Base-by-base conservation (phyloP, 2,888 invertebrate genomes). In the Villa cingulata region DNA sequence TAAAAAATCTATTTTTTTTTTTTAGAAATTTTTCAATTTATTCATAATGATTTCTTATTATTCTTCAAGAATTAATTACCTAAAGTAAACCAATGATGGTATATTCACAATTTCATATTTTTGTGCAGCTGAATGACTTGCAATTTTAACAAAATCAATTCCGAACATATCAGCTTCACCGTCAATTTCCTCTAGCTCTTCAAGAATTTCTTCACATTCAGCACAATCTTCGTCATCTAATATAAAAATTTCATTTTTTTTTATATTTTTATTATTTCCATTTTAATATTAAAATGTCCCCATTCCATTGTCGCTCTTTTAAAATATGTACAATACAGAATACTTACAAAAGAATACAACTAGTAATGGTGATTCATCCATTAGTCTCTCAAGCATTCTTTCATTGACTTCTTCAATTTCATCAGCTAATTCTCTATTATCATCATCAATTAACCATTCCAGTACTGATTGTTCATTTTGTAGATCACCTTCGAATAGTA, bases 131-230 rank as follows among this genome's bases (percentile, higher is more conserved):
- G 86, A 83, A 0, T 79, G 72, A 59, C 87, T 87, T 39, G 83
- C 81, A 46, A 92, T 88, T 67, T 92, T 92, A 0, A 94, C 91
- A 68, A 94, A 92, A 66, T 92, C 91, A 56, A 92, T 91, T n/a
- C 89, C 89, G 63, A 80, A 89, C 58, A 85, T 77, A 68, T 92
- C 91, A 0, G 91, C 90, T 71, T 95, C 94, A 32, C 91, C 91
- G 60, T 96, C 95, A 56, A 96, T 94, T 65, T 89, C 84, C 69
- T 95, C 95, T 37, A 95, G 70, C 51, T 89, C 83, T 64, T 87
- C 86, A 41, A 95, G 74, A 46, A 94, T 91, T 63, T 90, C 90
- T 55, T 85, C 82, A 62, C 95, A 95, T 65, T 89, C 88, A 15
- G 85, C 81, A 66, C 94, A 94, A 60, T 91, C 86, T 58, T 87